Conservation (phyloP, 2,113 vertebrate species). For the Crocuta crocuta region DNA sequence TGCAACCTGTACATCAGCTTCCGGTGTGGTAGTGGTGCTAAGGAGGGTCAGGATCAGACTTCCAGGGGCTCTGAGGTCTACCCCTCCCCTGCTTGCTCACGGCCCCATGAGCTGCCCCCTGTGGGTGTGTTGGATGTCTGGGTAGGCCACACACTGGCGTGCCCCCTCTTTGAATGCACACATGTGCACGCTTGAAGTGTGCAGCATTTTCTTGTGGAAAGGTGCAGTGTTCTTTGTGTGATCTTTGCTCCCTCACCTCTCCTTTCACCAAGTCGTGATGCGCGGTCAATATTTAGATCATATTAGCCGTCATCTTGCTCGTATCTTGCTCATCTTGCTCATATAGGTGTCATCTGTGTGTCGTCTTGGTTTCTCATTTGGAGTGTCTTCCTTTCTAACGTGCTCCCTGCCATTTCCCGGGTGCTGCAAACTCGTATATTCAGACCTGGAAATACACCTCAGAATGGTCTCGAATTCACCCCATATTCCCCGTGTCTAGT, state of each 20-base stretch:
- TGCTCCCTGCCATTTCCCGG: not conserved
- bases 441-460: not conserved
- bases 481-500: not conserved
- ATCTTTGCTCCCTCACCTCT: not conserved
- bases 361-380: not conserved
- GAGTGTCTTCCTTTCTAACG: no score
- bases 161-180: not conserved
- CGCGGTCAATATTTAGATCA: fast-evolving
- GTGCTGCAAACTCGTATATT: not conserved
- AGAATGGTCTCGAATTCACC: not conserved
- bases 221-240: not conserved
- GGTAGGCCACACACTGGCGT: fast-evolving
- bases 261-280: not conserved
- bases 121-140: not conserved
- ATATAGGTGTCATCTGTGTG: not conserved
- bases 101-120: not conserved
- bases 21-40: fast-evolving
- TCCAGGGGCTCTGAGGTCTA: not conserved
- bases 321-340: no score
- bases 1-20: not conserved
- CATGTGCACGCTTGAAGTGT: not conserved
- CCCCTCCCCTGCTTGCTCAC: not conserved
- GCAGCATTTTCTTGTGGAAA: not conserved
- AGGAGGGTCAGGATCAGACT: not conserved
- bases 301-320: not conserved